A percentile compares a stretch with the other conserved stretches of the same genome.
Evolutionary conservation across 2,113 vertebrate species (phyloP).

Genomic region (Campylomormyrus numenius): DNA sequence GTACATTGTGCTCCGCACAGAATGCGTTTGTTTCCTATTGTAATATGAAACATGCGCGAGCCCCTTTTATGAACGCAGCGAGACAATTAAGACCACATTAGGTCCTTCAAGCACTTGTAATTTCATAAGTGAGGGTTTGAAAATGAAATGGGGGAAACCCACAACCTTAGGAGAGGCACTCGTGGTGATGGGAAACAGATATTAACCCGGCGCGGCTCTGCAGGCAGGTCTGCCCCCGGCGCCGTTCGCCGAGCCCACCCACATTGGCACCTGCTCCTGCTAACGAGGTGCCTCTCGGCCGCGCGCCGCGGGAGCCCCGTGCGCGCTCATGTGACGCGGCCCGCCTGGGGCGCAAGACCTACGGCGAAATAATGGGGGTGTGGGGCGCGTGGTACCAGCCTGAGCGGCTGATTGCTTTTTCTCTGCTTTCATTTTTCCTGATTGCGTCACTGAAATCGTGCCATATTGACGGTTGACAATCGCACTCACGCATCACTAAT

Average conservation of each 20-base stretch:
- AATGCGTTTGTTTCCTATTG: conserved; percentile 50
- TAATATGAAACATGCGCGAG: conserved; percentile 63
- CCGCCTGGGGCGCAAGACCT: neutral
- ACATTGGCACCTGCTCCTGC: conserved; percentile 43
- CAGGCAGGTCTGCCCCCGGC: conserved; percentile 51
- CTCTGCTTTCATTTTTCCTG: neutral
- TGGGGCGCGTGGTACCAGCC: neutral
- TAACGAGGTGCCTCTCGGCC: conserved; percentile 22
- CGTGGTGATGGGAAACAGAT: conserved; percentile 70
- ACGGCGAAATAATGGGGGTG: neutral
- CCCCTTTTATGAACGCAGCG: conserved; percentile 50
- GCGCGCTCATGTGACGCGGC: conserved; percentile 17
- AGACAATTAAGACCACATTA: conserved; percentile 74
- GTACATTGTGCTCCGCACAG: conserved; percentile 44
- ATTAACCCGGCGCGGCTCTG: conserved; percentile 58
- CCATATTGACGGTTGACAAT: neutral
- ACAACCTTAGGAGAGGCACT: conserved; percentile 59
- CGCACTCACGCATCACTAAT: neutral
- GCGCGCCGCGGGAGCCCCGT: conserved; percentile 25
- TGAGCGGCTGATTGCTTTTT: neutral
- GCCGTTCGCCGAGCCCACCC: conserved; percentile 57
- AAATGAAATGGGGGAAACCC: conserved; percentile 47
- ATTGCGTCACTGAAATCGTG: neutral
- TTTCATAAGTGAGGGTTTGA: conserved; percentile 63
- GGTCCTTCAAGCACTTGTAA: conserved; percentile 70